Evolutionary conservation across 2,797 vertebrate genomes (phyloP).

Genomic region (Neosilurus mollespiculum): DNA sequence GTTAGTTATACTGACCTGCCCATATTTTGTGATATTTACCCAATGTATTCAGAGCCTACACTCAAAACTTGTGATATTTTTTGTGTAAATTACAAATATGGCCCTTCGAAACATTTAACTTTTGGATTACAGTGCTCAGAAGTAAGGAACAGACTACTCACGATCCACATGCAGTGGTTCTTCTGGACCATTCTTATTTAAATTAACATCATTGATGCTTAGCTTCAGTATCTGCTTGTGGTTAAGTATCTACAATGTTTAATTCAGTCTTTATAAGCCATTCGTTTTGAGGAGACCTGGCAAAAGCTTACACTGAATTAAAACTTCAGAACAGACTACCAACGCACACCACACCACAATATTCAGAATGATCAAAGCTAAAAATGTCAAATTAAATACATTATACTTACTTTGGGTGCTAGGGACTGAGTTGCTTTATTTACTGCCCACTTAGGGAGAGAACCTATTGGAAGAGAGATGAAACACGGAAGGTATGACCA

Average conservation of each 20-base stretch:
- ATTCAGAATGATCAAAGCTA: not conserved
- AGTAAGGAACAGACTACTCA: not conserved
- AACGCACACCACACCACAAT: not conserved
- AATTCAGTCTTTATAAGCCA: no score
- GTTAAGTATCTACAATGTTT: no score
- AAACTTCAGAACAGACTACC: not conserved
- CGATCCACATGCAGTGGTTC: not conserved
- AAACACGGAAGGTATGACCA: not conserved
- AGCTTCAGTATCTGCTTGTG: no score
- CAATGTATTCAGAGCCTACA: not conserved
- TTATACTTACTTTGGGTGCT: conserved; percentile 73
- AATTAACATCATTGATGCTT: not conserved
- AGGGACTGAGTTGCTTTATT: conserved; percentile 78
- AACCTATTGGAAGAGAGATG: conserved; percentile 64
- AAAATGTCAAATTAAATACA: not conserved
- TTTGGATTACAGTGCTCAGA: not conserved
- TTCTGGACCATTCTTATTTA: not conserved
- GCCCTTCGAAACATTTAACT: not conserved
- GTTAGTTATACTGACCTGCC: not conserved
- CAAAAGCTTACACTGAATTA: not conserved
- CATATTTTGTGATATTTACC: not conserved
- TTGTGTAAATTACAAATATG: not conserved
- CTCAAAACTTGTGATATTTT: not conserved
- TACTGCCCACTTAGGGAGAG: conserved; percentile 81
- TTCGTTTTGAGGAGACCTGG: not conserved